phyloP scores from a whole-genome alignment of 2,113 vertebrate genomes.

The Terrapene triunguis region DNA sequence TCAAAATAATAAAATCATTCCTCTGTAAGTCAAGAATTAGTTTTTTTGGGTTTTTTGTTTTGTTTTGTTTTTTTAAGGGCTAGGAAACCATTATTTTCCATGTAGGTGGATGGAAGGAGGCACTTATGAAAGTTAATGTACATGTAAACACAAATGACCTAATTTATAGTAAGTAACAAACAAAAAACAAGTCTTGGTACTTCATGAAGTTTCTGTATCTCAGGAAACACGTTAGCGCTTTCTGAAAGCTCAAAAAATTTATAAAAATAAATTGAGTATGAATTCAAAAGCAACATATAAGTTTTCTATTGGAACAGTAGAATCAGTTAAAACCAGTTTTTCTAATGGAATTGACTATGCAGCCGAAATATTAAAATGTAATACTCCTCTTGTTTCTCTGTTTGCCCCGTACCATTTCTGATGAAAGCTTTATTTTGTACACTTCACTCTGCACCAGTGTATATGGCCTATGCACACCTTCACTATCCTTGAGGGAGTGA shows the following conservation, averaged over 20 bases:
- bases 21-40: neutral
- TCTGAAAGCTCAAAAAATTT: neutral
- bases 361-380: neutral
- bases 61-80: too few relatives aligned
- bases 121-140: neutral
- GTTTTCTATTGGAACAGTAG: neutral
- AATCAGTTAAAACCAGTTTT: neutral
- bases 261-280: neutral
- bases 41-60: neutral
- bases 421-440: neutral
- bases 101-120: neutral
- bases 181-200: neutral
- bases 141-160: too few relatives aligned
- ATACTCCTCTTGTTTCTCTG: neutral
- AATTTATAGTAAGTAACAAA: too few relatives aligned
- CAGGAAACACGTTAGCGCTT: neutral
- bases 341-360: neutral
- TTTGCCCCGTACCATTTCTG: neutral
- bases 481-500: neutral
- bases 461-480: neutral
- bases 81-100: neutral
- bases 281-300: neutral
- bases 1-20: neutral
- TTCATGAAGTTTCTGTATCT: neutral
- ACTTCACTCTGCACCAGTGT: neutral